Evolutionary conservation across 2,113 vertebrate genomes (phyloP), one percentile per base, ranked within the genome.

Genomic region (Pomatorhinus ruficollis): DNA sequence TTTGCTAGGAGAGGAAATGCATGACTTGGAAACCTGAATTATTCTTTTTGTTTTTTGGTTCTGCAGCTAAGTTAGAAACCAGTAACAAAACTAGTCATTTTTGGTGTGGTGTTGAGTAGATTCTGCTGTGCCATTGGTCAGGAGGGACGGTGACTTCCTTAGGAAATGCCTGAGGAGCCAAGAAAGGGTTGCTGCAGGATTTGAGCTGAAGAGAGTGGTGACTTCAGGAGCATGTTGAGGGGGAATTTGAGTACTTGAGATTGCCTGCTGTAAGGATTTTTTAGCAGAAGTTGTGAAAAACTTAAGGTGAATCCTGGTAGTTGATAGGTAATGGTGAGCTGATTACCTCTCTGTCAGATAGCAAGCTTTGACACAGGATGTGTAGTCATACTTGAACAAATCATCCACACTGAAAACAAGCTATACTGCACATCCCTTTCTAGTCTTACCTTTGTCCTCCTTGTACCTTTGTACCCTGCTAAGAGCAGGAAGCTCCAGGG

Each of bases 401-500:
- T 66, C 10, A 75, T 45, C 49, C 16, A 2, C 0, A 0, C 16
- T 42, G 64, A 22, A 86, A 64, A 56, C 28, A 71, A 74, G 28
- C 42, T 16, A 0, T 49, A 13, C 16, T 21, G 23, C 40, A 10
- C 4, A 3, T 35, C 22, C 17, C 9, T 81, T 61, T 64, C 24
- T 69, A 24, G 68, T 42, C 60, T 42, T 63, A n/a, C 75, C 59
- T 86, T 54, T 63, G 40, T 83, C 64, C 7, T 12, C 22, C 72
- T 25, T 35, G 56, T 35, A 28, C 75, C 53, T 85, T 53, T 59
- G 45, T 77, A 80, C 9, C 14, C 21, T 77, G 59, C 40, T 84
- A 47, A 0, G 0, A 80, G 60, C 52, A 39, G 39, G 74, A 24
- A 80, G 19, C 16, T 89, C 22, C 0, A 1, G 35, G 37, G 9